Base-by-base conservation (phyloP, 2,113 vertebrate genomes). In the Calyptomena viridis region DNA sequence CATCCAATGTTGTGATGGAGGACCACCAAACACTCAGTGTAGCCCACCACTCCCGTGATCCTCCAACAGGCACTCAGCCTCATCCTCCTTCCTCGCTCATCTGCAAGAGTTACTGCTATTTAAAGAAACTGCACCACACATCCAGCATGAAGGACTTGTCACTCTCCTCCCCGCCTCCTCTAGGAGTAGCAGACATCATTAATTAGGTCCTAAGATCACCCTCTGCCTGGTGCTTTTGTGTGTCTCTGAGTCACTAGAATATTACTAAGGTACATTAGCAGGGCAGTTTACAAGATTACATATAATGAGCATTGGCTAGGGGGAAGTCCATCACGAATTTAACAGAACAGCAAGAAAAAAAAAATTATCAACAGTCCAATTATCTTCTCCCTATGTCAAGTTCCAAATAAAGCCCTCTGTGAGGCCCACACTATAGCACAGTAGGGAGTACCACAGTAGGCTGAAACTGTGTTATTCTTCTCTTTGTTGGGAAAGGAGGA, bases 401-500 rank as follows among this genome's bases (percentile, higher is more conserved):
- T 55, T 84, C 90, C 84, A 94, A 95, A 94, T 23, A 84, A 85
- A 91, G 77, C 58, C 83, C 73, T 93, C 83, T 62, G n/a, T 1
- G 1, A 83, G 77, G 89, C 92, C 80, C 91, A 89, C 39, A 87
- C 31, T 87, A 90, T 87, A 94, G 90, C 90, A 94, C 92, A 92
- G 96, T 67, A 92, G 95, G 96, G 64, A 96, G 63, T 84, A 88
- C 40, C 89, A 72, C 87, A 92, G 89, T 80, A 74, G 80, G 89
- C 78, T 87, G 89, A 88, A 96, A 92, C 40, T 75, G 60, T 74
- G 82, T 87, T 90, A 96, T 95, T 95, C 92, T 95, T 89, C 60
- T 56, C 55, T 93, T 95, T 94, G 60, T 91, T 64, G 49, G 35
- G 52, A 89, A 87, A 81, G 42, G 7, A 91, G 59, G 78, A 66